Base-by-base conservation (phyloP, 2,888 invertebrate species). In the Pterostichus madidus region DNA sequence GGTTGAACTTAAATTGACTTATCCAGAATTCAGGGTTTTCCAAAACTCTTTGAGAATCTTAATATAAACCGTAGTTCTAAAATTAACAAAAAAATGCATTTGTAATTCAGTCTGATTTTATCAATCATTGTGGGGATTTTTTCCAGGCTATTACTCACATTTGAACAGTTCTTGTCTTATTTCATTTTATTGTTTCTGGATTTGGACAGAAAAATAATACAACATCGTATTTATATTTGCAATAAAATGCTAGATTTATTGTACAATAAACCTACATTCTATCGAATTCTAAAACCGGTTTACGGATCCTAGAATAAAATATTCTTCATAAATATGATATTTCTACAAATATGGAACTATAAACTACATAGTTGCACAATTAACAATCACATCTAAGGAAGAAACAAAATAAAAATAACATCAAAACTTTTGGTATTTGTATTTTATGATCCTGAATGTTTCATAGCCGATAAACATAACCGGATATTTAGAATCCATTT, bases 231-330 rank as follows among this genome's bases (percentile, higher is more conserved):
- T 49, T 49, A 13, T 49, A 13, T 49, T 49, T 49, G 13, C 32
- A 32, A 64, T 64, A 64, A 64, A 64, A 64, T 64, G 5, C 7
- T 7, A 13, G 64, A 64, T 64, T 64, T 64, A 64, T 64, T 35
- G 7, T n/a, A 13, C 13, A 64, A 35, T 64, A 64, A 64, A 64
- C 13, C 35, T 32, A 64, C 64, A 64, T 39, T 13, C 64, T 64
- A 64, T 64, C 64, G n/a, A 35, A 64, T 64, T 64, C 35, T 64
- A 64, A 64, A 13, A 64, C 64, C 35, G n/a, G 64, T 64, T 32
- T 7, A 39, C 32, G 13, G 11, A 49, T 49, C 49, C n/a, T 13
- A 49, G 5, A 13, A 13, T 13, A 35, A 64, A 64, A 64, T n/a
- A 35, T 13, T 64, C 32, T 64, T 39, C 64, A 64, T 64, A 49